These are phyloP conservation scores for Mus spretus DNA, from an alignment of 2,797 vertebrate genomes.

Conservation along the genomic window DNA sequence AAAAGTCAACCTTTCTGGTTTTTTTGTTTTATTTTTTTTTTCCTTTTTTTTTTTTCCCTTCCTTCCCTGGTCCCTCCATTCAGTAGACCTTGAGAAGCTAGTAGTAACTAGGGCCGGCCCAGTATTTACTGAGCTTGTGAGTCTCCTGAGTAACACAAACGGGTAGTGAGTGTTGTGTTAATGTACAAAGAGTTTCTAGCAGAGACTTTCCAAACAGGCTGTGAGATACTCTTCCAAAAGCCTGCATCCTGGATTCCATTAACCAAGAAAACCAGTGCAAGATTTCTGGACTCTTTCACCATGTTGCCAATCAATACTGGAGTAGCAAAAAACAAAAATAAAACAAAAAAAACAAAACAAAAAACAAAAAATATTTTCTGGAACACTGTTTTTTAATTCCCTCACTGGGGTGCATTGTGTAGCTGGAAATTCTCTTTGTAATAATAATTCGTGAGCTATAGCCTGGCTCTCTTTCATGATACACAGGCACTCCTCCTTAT, in stretches of 20 bases:
- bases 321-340: constrained; percentile 89
- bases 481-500: constrained; percentile 82
- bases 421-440: constrained; percentile 90
- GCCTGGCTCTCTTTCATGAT: constrained; percentile 86
- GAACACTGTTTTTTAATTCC: constrained; percentile 93
- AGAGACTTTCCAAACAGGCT: constrained; percentile 85
- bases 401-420: constrained; percentile 89
- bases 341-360: constrained; percentile 90
- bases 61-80: background rate
- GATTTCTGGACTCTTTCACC: constrained; percentile 92
- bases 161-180: constrained; percentile 80
- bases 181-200: constrained; percentile 86
- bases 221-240: constrained; percentile 87
- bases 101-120: constrained; percentile 79
- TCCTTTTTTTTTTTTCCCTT: background rate
- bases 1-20: constrained; percentile 86
- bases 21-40: too few relatives aligned
- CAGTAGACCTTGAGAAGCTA: constrained; percentile 87
- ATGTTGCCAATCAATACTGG: constrained; percentile 91
- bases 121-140: constrained; percentile 78
- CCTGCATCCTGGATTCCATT: constrained; percentile 85
- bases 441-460: constrained; percentile 85
- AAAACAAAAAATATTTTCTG: constrained; percentile 90
- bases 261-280: constrained; percentile 87
- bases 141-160: constrained; percentile 81